Evolutionary conservation across 1,140 invertebrate genomes (phyloP).

Genomic region (Euwallacea fornicatus): DNA sequence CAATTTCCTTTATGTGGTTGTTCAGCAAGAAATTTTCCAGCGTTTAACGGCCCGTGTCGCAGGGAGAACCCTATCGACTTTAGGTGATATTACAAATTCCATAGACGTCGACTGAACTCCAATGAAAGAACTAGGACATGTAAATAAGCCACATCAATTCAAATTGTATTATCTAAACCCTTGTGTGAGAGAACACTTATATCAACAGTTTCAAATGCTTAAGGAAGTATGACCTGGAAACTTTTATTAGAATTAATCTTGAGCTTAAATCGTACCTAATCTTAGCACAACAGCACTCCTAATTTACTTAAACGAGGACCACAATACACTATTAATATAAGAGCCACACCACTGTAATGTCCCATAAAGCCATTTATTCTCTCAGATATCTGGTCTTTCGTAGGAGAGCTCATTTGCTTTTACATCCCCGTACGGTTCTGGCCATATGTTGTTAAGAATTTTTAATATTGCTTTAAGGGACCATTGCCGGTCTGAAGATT

Average conservation of each 20-base stretch:
- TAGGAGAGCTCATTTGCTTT: slow-evolving; percentile 18
- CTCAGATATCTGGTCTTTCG: slow-evolving; percentile 10
- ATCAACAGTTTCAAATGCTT: too few relatives aligned
- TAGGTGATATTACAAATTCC: slow-evolving; percentile 8
- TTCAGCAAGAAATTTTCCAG: slow-evolving; percentile 22
- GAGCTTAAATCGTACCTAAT: too few relatives aligned
- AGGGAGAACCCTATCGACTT: not conserved
- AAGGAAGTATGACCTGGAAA: too few relatives aligned
- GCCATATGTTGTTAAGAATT: slow-evolving; percentile 30
- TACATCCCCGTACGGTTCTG: slow-evolving; percentile 19
- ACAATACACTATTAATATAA: too few relatives aligned
- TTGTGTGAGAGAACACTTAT: too few relatives aligned
- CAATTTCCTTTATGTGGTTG: slow-evolving; percentile 25
- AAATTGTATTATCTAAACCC: too few relatives aligned
- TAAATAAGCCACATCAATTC: too few relatives aligned
- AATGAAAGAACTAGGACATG: too few relatives aligned
- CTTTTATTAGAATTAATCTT: too few relatives aligned
- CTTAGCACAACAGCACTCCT: too few relatives aligned
- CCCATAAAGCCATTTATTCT: not conserved
- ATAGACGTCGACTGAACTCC: not conserved
- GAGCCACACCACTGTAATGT: slow-evolving; percentile 2
- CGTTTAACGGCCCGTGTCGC: slow-evolving; percentile 10
- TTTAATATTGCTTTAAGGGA: slow-evolving; percentile 29
- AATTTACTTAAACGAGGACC: too few relatives aligned
- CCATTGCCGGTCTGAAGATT: slow-evolving; percentile 21